Conservation (phyloP, 2,888 invertebrate species). For the Cordylochernes scorpioides region DNA sequence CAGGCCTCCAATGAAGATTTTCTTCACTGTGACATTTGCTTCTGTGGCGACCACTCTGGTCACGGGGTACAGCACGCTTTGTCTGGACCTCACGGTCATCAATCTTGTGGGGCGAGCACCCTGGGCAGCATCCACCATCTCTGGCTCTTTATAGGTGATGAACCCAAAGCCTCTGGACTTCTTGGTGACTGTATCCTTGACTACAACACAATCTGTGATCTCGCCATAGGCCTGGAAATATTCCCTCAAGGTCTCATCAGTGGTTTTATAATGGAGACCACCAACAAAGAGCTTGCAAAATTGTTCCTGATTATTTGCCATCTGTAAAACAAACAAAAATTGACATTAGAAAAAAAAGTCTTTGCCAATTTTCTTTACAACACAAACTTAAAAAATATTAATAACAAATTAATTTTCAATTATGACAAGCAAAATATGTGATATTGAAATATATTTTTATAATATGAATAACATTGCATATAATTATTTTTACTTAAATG, state of each 20-base stretch:
- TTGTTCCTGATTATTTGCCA: conserved; percentile 19
- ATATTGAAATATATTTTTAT: too few relatives aligned
- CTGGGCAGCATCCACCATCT: conserved; percentile 90
- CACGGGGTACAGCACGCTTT: conserved; percentile 76
- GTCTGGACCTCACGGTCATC: conserved; percentile 87
- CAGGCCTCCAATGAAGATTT: conserved; percentile 74
- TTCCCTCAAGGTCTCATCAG: conserved; percentile 57
- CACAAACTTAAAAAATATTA: too few relatives aligned
- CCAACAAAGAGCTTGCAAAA: conserved; percentile 68
- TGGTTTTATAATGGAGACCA: conserved; percentile 73
- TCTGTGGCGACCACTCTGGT: conserved; percentile 32
- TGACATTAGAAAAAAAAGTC: too few relatives aligned
- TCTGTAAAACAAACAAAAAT: too few relatives aligned
- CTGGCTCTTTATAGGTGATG: conserved; percentile 72
- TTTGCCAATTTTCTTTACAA: too few relatives aligned
- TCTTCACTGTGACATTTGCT: conserved; percentile 75
- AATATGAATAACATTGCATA: too few relatives aligned
- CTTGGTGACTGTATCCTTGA: conserved; percentile 84
- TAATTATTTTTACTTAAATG: too few relatives aligned
- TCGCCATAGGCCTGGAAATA: conserved; percentile 90
- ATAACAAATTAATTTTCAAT: too few relatives aligned
- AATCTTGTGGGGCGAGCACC: conserved; percentile 46
- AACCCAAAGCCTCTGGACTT: conserved; percentile 92
- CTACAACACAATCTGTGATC: conserved; percentile 82
- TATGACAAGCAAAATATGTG: too few relatives aligned